Evolutionary conservation across 2,888 invertebrate species (phyloP).

Genomic region (Anarsia innoxiella): DNA sequence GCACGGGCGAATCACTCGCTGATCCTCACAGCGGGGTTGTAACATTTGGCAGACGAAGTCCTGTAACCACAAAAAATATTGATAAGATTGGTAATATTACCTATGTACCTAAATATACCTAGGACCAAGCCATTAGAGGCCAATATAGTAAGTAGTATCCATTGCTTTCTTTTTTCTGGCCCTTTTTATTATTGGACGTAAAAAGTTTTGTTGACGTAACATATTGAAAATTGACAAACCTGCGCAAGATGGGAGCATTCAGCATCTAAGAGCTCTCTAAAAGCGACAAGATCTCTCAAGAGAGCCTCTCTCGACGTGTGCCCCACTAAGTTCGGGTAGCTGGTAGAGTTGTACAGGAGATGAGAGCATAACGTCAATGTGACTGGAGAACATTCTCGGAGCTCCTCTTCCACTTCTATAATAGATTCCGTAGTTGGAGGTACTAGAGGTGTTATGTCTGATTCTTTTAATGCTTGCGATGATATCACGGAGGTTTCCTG

Average conservation of each 20-base stretch:
- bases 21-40: slow-evolving; percentile 84
- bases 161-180: too few species aligned
- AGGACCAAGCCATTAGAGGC: too few species aligned
- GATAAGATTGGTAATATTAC: too few species aligned
- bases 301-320: slow-evolving; percentile 80
- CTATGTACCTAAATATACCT: too few species aligned
- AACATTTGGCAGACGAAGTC: slow-evolving; percentile 92
- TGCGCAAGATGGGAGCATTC: slow-evolving; percentile 92
- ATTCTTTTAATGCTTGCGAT: slow-evolving; percentile 55
- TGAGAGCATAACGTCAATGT: slow-evolving; percentile 81
- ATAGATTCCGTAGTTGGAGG: slow-evolving; percentile 55
- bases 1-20: slow-evolving; percentile 81
- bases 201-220: too few species aligned
- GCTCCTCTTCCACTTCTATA: slow-evolving; percentile 64
- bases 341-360: slow-evolving; percentile 85
- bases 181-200: too few species aligned
- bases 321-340: slow-evolving; percentile 87
- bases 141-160: too few species aligned
- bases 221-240: too few species aligned
- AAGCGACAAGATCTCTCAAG: slow-evolving; percentile 83
- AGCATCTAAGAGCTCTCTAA: slow-evolving; percentile 90
- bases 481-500: slow-evolving; percentile 68
- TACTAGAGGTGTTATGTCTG: slow-evolving; percentile 50
- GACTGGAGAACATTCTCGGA: slow-evolving; percentile 81
- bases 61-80: too few species aligned